A percentile compares a stretch with the other conserved stretches of the same genome.
These are phyloP conservation scores for Agonopterix alstromeriana DNA, from an alignment of 2,888 invertebrate species.

Conservation along the genomic window DNA sequence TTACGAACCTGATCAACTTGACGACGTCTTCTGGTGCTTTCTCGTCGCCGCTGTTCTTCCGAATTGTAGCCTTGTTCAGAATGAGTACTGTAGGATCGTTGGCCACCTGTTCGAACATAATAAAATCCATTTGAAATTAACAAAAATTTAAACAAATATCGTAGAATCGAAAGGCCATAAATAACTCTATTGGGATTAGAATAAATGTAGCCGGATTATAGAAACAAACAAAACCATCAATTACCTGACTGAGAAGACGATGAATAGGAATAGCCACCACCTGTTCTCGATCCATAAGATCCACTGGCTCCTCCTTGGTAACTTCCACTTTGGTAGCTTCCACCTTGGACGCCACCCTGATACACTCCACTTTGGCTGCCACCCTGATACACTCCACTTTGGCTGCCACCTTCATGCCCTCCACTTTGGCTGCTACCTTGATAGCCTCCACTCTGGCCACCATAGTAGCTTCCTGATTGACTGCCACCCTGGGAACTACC, in stretches of 20 bases:
- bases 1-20: constrained; percentile 32
- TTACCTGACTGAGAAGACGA: constrained; percentile 38
- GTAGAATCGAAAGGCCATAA: too few species aligned
- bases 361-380: constrained; percentile 1
- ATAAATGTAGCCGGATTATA: neutral
- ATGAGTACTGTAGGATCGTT: constrained; percentile 32
- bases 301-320: neutral
- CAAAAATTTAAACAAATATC: neutral
- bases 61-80: constrained; percentile 32
- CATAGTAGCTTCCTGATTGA: constrained; percentile 10
- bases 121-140: neutral
- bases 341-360: too few species aligned
- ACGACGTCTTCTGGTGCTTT: constrained; percentile 46
- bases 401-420: constrained; percentile 4
- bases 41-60: constrained; percentile 29
- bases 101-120: constrained; percentile 29
- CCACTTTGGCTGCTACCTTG: constrained; percentile 12
- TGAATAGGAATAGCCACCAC: constrained; percentile 52
- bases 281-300: constrained; percentile 11
- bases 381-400: constrained; percentile 11
- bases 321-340: too few species aligned
- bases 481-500: constrained; percentile 17
- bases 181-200: too few species aligned
- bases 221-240: neutral
- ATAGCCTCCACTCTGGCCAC: constrained; percentile 14